These are phyloP conservation scores for Teleogryllus occipitalis DNA, from an alignment of 1,140 invertebrate species.

Conservation along the genomic window DNA sequence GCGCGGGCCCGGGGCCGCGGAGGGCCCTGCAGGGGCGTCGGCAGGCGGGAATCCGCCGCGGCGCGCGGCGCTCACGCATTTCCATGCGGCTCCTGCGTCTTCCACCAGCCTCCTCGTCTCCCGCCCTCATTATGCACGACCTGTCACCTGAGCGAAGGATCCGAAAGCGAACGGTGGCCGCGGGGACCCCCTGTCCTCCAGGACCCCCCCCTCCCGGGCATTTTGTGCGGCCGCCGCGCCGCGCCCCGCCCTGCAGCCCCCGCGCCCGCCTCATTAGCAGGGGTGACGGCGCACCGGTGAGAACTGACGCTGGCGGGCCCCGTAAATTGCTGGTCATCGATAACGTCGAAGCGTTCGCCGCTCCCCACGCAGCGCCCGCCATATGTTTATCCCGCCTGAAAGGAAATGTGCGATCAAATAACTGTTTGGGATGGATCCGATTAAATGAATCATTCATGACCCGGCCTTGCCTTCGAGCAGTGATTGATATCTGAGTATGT, in stretches of 20 bases:
- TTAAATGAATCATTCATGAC: conserved; percentile 5
- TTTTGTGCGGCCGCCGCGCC: not conserved
- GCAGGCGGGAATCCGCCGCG: not conserved
- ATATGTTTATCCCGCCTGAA: not conserved
- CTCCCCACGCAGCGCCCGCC: not conserved
- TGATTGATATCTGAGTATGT: conserved; percentile 1
- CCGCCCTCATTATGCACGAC: not conserved
- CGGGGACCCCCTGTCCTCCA: not conserved
- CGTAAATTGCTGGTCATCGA: not conserved
- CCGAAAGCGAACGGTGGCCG: not conserved
- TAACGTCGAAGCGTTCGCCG: not conserved
- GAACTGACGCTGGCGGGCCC: not conserved
- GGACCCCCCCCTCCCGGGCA: not conserved
- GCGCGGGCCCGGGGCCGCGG: no score
- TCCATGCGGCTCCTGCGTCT: no score
- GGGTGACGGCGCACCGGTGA: not conserved
- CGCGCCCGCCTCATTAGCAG: not conserved
- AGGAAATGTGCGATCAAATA: not conserved
- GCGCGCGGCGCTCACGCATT: not conserved
- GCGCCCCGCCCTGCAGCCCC: not conserved
- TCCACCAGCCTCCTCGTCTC: not conserved
- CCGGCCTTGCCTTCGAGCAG: not conserved
- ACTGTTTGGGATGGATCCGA: not conserved
- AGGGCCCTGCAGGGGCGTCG: not conserved
- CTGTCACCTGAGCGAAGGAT: not conserved